Evolutionary conservation across 2,113 vertebrate species (phyloP), one percentile per base, ranked within the genome.

Genomic region (Fregata magnificens): DNA sequence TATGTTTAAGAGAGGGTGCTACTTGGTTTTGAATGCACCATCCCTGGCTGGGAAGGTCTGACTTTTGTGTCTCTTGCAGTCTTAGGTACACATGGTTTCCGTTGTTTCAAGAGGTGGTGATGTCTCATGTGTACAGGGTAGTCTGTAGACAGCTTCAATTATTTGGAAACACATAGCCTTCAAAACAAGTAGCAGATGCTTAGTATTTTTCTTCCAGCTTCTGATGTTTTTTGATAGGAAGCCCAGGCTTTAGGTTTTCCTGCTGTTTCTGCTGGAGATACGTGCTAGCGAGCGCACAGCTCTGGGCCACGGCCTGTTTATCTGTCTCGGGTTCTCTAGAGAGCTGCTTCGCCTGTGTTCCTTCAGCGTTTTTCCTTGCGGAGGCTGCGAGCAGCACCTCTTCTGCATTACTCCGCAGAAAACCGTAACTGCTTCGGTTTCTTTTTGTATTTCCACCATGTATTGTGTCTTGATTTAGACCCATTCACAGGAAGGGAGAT

Each of bases 241-340:
- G 36, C 24, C 26, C 16, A 22, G 47, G 80, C 69, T 44, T 20
- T 34, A 21, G 52, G 24, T 31, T 36, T 17, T 34, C 22, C 31
- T 17, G 42, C 36, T 20, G 44, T 59, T 61, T 4, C 16, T 50
- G 47, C 42, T 26, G 83, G 25, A 45, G 62, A 8, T 26, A 42
- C 2, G 18, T 5, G 34, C 44, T 56, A 5, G 28, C 1, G 2
- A 17, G 67, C 1, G 1, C 7, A 1, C 34, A 26, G 40, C 32
- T 7, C 38, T 16, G 38, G 55, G 61, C 29, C 21, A 5, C 0
- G 7, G 63, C 49, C 36, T 5, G 1, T 24, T 32, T 25, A 2
- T 11, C 28, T 31, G 26, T 44, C 65, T 36, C 1, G 1, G 50
- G 12, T 2, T 65, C 71, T 44, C 22, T 1, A 2, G 25, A 6